These are phyloP conservation scores for Pseudorhombus dupliciocellatus DNA, from an alignment of 2,113 vertebrate species.

Conservation along the genomic window DNA sequence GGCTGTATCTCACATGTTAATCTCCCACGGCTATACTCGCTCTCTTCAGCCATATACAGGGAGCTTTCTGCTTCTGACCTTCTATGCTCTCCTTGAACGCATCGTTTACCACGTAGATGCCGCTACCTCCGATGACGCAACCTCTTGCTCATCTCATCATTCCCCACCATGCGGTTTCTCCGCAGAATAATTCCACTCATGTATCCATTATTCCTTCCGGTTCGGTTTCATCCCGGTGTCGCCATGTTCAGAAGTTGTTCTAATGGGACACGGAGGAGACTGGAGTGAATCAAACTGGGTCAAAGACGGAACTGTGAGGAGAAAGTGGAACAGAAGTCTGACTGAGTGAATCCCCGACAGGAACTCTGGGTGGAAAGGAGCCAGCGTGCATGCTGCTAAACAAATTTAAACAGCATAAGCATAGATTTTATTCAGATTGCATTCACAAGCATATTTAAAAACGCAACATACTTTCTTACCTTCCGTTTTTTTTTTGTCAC, in stretches of 20 bases:
- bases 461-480: neutral
- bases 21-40: conserved; percentile 67
- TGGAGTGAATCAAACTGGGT: conserved; percentile 76
- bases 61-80: conserved; percentile 59
- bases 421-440: conserved; percentile 57
- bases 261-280: conserved; percentile 30
- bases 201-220: neutral
- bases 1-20: conserved; percentile 74
- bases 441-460: conserved; percentile 52
- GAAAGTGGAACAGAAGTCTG: conserved; percentile 76
- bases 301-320: conserved; percentile 64
- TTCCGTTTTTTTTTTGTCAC: neutral
- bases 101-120: conserved; percentile 34
- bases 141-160: conserved; percentile 23
- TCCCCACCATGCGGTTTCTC: neutral
- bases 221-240: conserved; percentile 29
- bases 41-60: conserved; percentile 60
- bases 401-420: conserved; percentile 70
- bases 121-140: conserved; percentile 44
- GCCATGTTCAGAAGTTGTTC: conserved; percentile 32
- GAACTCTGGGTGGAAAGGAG: conserved; percentile 72
- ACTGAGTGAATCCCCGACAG: conserved; percentile 73
- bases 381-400: conserved; percentile 77
- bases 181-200: conserved; percentile 13
- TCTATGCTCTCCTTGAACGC: conserved; percentile 52